Evolutionary conservation across 2,797 vertebrate species (phyloP), one percentile per base, ranked within the genome.

Genomic region (Rhyacichthys aspro): DNA sequence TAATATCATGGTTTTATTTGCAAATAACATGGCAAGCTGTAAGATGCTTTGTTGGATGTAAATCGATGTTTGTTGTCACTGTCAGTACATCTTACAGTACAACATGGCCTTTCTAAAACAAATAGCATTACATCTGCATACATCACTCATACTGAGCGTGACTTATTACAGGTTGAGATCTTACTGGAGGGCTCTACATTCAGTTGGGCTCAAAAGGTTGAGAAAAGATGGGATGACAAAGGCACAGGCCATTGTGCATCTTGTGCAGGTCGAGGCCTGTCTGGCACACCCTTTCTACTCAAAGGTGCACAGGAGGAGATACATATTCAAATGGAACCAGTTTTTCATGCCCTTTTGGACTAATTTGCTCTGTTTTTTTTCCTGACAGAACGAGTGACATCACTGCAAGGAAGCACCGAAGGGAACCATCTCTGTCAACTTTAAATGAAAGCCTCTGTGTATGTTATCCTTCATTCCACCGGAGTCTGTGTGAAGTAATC

Each of bases 391-490:
- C 36, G 16, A 23, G 33, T 62, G 55, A 53, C 72, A 43, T 36
- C 59, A 39, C 6, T 23, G 28, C 28, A 53, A 8, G 8, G 17
- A 17, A 34, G 15, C 8, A 1, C 7, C 49, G 47, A 67, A 41
- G 28, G 18, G 17, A 61, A 18, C 63, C 65, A 53, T 43, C 7
- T 4, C 0, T 63, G 50, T 32, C 33, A 17, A 34, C 52, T 37
- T 15, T 61, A 67, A 28, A 49, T 65, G 91, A 92, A 91, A 87
- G 89, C 2, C 78, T 95, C 95, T 92, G 91, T 94, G 93, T 87
- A 68, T 94, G 88, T 91, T 96, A 95, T 97, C 97, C 97, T 98
- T 98, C 97, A 98, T 98, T 97, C 96, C 96, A 98, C 96, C 96
- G 97, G 96, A 98, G 97, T 98, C 97, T 98, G 97, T 98, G 86